Evolutionary conservation across 1,140 invertebrate species (phyloP).

Genomic region (Hydropsyche tenuis): DNA sequence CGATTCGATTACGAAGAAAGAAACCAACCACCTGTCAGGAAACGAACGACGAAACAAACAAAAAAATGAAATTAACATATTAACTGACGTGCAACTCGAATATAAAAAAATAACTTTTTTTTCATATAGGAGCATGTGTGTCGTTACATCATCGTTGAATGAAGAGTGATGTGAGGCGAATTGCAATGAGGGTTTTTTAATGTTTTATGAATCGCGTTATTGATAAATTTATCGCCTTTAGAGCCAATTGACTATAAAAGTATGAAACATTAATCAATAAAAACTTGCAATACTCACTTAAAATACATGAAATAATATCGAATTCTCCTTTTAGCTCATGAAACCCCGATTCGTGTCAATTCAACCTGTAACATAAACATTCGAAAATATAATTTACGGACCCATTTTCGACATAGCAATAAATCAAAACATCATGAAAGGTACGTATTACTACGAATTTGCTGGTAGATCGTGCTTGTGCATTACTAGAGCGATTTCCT

Average conservation of each 20-base stretch:
- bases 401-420: neutral
- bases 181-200: slow-evolving; percentile 7
- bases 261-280: too few relatives aligned
- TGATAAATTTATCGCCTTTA: too few relatives aligned
- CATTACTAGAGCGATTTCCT: too few relatives aligned
- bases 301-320: neutral
- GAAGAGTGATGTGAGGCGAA: neutral
- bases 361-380: neutral
- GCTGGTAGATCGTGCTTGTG: too few relatives aligned
- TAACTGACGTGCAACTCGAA: neutral
- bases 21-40: slow-evolving; percentile 19
- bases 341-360: neutral
- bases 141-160: too few relatives aligned
- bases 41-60: neutral
- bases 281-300: slow-evolving; percentile 1
- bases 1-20: neutral
- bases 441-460: too few relatives aligned
- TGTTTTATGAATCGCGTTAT: too few relatives aligned
- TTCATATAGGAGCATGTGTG: too few relatives aligned
- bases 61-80: slow-evolving; percentile 10
- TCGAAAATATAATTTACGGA: neutral
- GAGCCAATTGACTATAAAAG: too few relatives aligned
- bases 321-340: neutral
- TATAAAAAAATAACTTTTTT: neutral
- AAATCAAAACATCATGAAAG: too few relatives aligned